Conservation (phyloP, 2,113 vertebrate species). For the Paedocypris sp. region DNA sequence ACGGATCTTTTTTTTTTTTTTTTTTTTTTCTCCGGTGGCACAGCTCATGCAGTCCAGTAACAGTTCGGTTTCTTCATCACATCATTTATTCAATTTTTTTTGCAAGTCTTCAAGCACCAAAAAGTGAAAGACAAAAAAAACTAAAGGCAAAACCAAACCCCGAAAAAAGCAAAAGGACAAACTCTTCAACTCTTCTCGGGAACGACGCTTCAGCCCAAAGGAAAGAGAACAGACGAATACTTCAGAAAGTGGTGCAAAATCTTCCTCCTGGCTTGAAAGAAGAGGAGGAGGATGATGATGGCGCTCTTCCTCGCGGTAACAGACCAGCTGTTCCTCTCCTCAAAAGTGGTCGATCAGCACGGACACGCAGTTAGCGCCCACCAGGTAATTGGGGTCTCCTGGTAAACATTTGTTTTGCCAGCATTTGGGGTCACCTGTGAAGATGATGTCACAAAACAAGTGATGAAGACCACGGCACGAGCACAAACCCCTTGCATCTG, state of each 20-base stretch:
- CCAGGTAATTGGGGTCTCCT: constrained; percentile 97
- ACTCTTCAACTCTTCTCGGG: constrained; percentile 43
- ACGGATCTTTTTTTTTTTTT: constrained; percentile 49
- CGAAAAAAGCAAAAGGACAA: background rate
- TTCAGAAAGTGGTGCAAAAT: constrained; percentile 61
- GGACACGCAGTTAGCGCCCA: constrained; percentile 98
- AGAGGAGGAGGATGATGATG: constrained; percentile 32
- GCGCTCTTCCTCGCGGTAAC: constrained; percentile 75
- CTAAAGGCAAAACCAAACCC: constrained; percentile 4
- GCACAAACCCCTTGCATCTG: no score
- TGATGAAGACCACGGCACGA: constrained; percentile 19
- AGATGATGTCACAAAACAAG: background rate
- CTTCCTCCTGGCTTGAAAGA: constrained; percentile 46
- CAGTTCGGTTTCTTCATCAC: constrained; percentile 59
- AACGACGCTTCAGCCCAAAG: constrained; percentile 43
- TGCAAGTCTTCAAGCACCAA: constrained; percentile 69
- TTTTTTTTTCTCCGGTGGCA: constrained; percentile 57
- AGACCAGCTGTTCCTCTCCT: constrained; percentile 74
- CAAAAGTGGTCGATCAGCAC: constrained; percentile 99
- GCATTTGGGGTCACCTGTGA: constrained; percentile 89
- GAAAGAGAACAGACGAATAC: constrained; percentile 61
- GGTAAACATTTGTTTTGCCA: constrained; percentile 99
- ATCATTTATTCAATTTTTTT: constrained; percentile 55
- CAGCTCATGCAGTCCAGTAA: constrained; percentile 68
- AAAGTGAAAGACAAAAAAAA: constrained; percentile 28